Conservation (phyloP, 2,888 invertebrate species). For the Lasioglossum zephyrum region DNA sequence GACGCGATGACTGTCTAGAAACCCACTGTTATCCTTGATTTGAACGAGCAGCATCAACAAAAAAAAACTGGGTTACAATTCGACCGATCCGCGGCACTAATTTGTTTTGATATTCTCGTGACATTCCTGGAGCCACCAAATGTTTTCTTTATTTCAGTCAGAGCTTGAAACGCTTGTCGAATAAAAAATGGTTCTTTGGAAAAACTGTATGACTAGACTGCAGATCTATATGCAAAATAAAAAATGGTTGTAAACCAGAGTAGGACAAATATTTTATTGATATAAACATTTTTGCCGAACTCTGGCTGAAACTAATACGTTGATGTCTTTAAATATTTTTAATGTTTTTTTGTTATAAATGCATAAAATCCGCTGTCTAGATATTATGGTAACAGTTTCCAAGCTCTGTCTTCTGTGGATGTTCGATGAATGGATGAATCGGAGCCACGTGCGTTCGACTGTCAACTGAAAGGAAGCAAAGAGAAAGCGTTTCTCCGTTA, state of each 20-base stretch:
- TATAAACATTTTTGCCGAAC: too few species aligned
- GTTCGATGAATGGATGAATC: not conserved
- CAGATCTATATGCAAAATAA: too few species aligned
- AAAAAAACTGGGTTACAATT: too few species aligned
- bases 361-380: not conserved
- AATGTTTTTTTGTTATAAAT: too few species aligned
- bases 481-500: not conserved
- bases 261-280: too few species aligned
- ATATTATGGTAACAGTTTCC: not conserved
- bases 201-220: too few species aligned
- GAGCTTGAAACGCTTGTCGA: not conserved
- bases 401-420: not conserved
- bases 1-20: slow-evolving; percentile 18
- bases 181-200: too few species aligned
- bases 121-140: not conserved
- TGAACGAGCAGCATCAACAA: too few species aligned
- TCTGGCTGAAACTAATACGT: too few species aligned
- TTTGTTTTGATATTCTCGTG: not conserved
- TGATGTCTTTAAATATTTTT: too few species aligned
- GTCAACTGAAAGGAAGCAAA: not conserved
- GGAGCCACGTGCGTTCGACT: not conserved
- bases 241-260: too few species aligned
- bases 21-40: not conserved
- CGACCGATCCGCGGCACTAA: too few species aligned
- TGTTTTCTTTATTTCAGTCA: not conserved